These are phyloP conservation scores for Bombus impatiens DNA, from an alignment of 1,140 invertebrate genomes.

Conservation along the genomic window DNA sequence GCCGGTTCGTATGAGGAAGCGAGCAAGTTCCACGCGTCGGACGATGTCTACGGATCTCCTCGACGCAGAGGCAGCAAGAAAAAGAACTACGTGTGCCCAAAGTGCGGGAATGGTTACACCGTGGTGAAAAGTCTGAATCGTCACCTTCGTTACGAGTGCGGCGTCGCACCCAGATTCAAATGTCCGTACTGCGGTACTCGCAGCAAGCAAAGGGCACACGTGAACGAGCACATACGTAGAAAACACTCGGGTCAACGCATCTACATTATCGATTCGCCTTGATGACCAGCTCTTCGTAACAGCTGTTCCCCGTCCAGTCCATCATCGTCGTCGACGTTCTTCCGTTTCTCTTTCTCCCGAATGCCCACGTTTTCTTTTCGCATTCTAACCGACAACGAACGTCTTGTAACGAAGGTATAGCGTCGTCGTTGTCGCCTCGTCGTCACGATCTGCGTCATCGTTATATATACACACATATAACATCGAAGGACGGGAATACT, in stretches of 20 bases:
- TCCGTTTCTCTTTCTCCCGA: not conserved
- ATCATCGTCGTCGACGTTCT: not conserved
- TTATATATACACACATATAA: not conserved
- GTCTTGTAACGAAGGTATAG: not conserved
- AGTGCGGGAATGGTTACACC: slow-evolving; percentile 84
- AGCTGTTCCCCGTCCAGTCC: not conserved
- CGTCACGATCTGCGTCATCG: too few relatives aligned
- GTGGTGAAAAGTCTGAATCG: slow-evolving; percentile 85
- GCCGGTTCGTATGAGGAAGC: slow-evolving; percentile 18
- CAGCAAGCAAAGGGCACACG: slow-evolving; percentile 84
- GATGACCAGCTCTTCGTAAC: slow-evolving; percentile 26
- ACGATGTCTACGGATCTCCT: not conserved
- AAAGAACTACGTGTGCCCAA: slow-evolving; percentile 77
- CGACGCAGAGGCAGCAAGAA: slow-evolving; percentile 19
- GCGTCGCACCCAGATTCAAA: slow-evolving; percentile 83
- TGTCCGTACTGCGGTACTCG: slow-evolving; percentile 84
- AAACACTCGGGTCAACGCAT: slow-evolving; percentile 76
- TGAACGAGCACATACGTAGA: slow-evolving; percentile 82
- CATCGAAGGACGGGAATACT: not conserved
- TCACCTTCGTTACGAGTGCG: slow-evolving; percentile 87
- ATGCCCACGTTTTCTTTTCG: not conserved
- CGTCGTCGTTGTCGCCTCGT: not conserved
- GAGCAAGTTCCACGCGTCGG: slow-evolving; percentile 30
- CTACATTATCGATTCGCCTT: slow-evolving; percentile 77
- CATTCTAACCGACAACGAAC: not conserved